These are phyloP conservation scores for Neoseiulus cucumeris DNA, from an alignment of 1,140 invertebrate species.

Conservation along the genomic window DNA sequence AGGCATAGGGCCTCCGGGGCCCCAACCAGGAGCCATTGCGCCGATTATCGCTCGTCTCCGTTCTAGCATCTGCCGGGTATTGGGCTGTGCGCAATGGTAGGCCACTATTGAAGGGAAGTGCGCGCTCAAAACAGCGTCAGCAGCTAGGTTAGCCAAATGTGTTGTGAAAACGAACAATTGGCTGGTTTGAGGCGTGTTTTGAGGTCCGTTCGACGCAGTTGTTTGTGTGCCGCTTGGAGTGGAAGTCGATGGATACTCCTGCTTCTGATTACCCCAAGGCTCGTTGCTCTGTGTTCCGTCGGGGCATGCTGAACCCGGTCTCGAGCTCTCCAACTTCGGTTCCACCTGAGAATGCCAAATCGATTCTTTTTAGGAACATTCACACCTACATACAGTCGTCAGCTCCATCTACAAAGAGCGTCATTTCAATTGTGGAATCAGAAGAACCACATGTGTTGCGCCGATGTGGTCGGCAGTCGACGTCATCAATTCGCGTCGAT, in stretches of 20 bases:
- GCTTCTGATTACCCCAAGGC: neutral
- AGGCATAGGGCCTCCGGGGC: conserved; percentile 14
- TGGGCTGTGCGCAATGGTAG: conserved; percentile 81
- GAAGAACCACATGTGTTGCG: too few relatives aligned
- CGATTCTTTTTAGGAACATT: too few relatives aligned
- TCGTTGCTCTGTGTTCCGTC: neutral
- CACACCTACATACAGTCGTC: too few relatives aligned
- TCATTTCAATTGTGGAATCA: too few relatives aligned
- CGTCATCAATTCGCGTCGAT: too few relatives aligned
- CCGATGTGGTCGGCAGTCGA: too few relatives aligned
- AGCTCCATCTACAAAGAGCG: too few relatives aligned
- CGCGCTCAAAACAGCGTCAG: conserved; percentile 67
- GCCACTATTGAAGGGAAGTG: conserved; percentile 78
- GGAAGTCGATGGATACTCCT: conserved; percentile 1
- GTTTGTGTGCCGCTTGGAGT: neutral
- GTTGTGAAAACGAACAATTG: conserved; percentile 97
- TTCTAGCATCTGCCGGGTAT: conserved; percentile 81
- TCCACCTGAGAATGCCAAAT: neutral
- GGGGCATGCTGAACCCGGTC: conserved; percentile 8
- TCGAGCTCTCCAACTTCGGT: neutral
- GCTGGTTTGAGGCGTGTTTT: conserved; percentile 75
- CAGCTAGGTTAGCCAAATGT: conserved; percentile 73
- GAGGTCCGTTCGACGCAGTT: neutral
- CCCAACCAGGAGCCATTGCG: conserved; percentile 13
- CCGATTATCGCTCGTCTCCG: neutral